Evolutionary conservation across 2,113 vertebrate species (phyloP), one percentile per base, ranked within the genome.

Genomic region (Peromyscus leucopus): DNA sequence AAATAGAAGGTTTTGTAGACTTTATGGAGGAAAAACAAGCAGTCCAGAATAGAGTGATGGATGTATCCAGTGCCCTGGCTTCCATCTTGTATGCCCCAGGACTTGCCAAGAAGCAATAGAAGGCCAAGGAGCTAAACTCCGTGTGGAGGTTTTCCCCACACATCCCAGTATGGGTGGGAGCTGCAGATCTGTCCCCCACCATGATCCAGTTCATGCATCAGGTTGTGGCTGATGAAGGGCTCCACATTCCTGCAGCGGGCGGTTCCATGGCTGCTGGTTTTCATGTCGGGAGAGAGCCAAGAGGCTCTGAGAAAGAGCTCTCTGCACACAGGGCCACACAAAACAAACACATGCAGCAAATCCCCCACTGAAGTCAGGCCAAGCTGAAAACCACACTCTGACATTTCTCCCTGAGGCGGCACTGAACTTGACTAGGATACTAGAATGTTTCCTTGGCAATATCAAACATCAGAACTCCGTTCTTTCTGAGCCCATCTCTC

Each of bases 391-490:
- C 48, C 48, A 59, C 36, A 72, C 31, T 42, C 63, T 1, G 1
- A 78, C 48, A 59, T 51, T 59, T 86, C 65, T 95, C 33, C 26
- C 51, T 74, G 21, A 65, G 13, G 51, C 13, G 17, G 63, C 63
- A 55, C 74, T 48, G 78, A 96, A 78, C 95, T 92, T 85, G 93
- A 82, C 39, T 33, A 74, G 48, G 96, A 90, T 39, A 83, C 26
- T 63, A 15, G 63, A n/a, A 59, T 0, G 4, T 91, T 93, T 72
- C 90, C 90, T 92, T 93, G 92, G 95, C 89, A 88, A 95, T 51
- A 87, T 39, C 91, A 82, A 83, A 93, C 76, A 87, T 33, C 15
- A 31, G 31, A 76, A 65, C 42, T 84, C 17, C 1, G 3, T 46
- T 91, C 36, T 93, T 94, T 84, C 55, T 72, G 46, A 33, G 26